Percentiles rank a stretch among this genome's conserved stretches.
phyloP scores from a whole-genome alignment of 2,113 vertebrate genomes.

The Mustela lutreola region DNA sequence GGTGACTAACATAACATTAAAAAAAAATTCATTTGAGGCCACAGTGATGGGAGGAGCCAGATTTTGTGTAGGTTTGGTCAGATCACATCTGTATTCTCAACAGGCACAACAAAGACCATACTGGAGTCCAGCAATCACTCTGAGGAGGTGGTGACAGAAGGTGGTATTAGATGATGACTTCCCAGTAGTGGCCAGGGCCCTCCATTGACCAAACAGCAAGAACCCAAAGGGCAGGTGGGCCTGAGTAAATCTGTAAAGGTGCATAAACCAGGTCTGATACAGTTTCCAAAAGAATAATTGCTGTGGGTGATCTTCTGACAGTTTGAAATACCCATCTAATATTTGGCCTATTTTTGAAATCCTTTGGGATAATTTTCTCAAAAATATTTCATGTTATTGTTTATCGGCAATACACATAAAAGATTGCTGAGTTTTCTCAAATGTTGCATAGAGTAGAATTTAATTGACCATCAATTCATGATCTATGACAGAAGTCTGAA shows the following conservation, averaged over 20 bases:
- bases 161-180: background rate
- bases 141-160: background rate
- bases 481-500: background rate
- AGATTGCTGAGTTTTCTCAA: background rate
- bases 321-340: background rate
- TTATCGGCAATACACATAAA: background rate
- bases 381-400: background rate
- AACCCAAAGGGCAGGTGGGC: background rate
- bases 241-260: background rate
- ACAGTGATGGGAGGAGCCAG: background rate
- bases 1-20: too few species aligned
- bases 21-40: background rate
- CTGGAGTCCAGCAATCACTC: background rate
- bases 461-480: background rate
- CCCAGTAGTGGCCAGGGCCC: background rate
- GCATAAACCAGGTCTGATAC: background rate
- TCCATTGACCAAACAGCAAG: background rate
- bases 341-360: background rate
- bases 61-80: background rate
- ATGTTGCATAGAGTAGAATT: background rate
- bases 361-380: background rate
- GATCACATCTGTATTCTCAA: background rate
- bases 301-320: background rate
- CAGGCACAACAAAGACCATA: background rate
- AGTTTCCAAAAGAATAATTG: background rate